Evolutionary conservation across 2,113 vertebrate species (phyloP), one percentile per base, ranked within the genome.

Genomic region (Gnathonemus longibarbis): DNA sequence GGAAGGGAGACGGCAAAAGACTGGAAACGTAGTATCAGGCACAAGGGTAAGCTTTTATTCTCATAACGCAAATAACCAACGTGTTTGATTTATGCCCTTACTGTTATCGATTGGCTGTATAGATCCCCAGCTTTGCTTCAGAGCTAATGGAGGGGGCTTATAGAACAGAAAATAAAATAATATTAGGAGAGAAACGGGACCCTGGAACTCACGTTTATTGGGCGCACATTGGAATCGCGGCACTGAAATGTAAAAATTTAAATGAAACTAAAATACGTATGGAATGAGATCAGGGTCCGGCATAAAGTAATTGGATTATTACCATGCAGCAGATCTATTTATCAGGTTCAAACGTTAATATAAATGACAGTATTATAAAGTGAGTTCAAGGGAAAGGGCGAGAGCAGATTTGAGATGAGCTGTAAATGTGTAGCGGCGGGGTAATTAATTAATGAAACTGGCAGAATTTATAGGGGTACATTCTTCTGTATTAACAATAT

Each of bases 1-100:
- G 98, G 98, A 95, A 95, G 98, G n/a, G 98, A 99, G 95, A 98
- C 98, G 5, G 98, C 98, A 93, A 99, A 99, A 95, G 98, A 99
- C 93, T 99, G 98, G 98, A 99, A 99, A 92, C 95, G 98, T 93
- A 99, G 98, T 95, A 99, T 99, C 93, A 96, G 98, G 93, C 98
- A 99, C 96, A 98, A 98, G 97, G 98, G 98, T 99, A 96, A 95
- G 95, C n/a, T 62, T 62, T 62, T 62, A 62, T 62, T 62, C 56
- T 62, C 24, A 3, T 62, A n/a, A 62, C 19, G 5, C 53, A 56
- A 56, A 56, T 56, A 56, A 56, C 53, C 53, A 4, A 21, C 24
- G 56, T 62, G 56, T 62, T 62, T 62, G 56, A 62, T 62, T 62
- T 62, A 62, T 62, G 21, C 56, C 56, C 56, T 62, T 62, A n/a